Base-by-base conservation (phyloP, 2,113 vertebrate species). In the Clarias gariepinus region DNA sequence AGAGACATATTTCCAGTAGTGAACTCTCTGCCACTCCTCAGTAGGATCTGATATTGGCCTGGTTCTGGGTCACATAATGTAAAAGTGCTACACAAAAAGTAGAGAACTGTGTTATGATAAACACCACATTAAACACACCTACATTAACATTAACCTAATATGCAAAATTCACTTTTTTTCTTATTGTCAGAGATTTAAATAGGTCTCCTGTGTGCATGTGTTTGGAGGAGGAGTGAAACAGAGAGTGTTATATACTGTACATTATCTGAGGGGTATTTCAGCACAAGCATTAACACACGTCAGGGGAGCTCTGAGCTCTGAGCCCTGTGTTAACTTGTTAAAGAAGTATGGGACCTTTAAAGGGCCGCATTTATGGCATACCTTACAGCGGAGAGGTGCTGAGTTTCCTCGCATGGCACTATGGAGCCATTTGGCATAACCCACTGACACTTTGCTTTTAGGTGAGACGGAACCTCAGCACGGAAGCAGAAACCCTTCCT, bases 31-130 rank as follows among this genome's bases (percentile, higher is more conserved):
- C 93, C 96, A 85, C 96, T 97, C 92, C 96, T 94, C 23, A 96
- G 91, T 66, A 95, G 94, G 87, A 99, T 95, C 57, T 94, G 86
- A 58, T 99, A 98, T 64, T 94, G 91, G 53, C 98, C 98, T 30
- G 97, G 92, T 87, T 93, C 90, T n/a, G 94, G 93, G 63, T 93
- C 79, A 91, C 96, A 97, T 80, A 96, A 92, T 79, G 90, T 91
- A 78, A 94, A 95, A 87, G 93, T 90, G 79, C 98, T 99, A 91
- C 88, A 68, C 82, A 91, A 83, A 16, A 81, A 58, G 0, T 55
- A 83, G 12, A 63, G 19, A 81, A 69, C 1, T 25, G 83, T 78
- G n/a, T 80, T 77, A 61, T 47, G 18, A 23, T 58, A 28, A 8
- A 30, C 25, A n/a, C 13, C 25, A n/a, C 82, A 55, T 36, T 58